These are phyloP conservation scores for Diarsia mendica DNA, from an alignment of 2,888 invertebrate species.

Conservation along the genomic window DNA sequence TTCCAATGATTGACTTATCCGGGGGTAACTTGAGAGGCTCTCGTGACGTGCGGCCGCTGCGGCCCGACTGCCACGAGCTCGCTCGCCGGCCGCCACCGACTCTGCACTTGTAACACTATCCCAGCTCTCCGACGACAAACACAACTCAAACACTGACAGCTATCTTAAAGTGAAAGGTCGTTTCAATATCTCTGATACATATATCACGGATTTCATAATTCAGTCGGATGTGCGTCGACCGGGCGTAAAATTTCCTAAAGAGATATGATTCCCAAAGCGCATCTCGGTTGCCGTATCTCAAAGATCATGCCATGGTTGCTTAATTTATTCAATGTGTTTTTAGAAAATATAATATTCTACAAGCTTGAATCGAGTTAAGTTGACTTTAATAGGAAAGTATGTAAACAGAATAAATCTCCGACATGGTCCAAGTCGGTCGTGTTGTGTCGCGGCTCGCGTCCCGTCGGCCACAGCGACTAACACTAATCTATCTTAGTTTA, in stretches of 20 bases:
- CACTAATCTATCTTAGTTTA: conserved; percentile 86
- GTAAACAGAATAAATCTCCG: conserved; percentile 72
- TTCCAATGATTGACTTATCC: conserved; percentile 90
- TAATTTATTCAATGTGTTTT: conserved; percentile 58
- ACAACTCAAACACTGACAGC: conserved; percentile 80
- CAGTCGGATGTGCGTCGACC: conserved; percentile 49
- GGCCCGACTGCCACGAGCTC: conserved; percentile 19
- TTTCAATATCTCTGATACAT: conserved; percentile 70
- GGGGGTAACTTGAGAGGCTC: conserved; percentile 89
- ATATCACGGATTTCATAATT: conserved; percentile 69
- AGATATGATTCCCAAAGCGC: conserved; percentile 54
- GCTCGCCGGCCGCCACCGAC: conserved; percentile 62
- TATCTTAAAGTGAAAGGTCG: conserved; percentile 77
- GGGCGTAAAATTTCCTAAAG: conserved; percentile 63
- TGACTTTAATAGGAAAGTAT: conserved; percentile 65
- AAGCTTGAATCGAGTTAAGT: conserved; percentile 47
- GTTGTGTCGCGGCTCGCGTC: conserved; percentile 63
- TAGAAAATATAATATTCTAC: conserved; percentile 55
- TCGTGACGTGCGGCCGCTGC: conserved; percentile 74
- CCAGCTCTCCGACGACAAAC: conserved; percentile 76
- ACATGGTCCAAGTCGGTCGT: conserved; percentile 73
- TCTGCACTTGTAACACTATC: conserved; percentile 78
- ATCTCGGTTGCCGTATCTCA: conserved; percentile 53
- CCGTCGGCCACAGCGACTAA: conserved; percentile 75
- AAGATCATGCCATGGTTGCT: conserved; percentile 48